phyloP scores from a whole-genome alignment of 2,113 vertebrate species.

The Raja brachyura region DNA sequence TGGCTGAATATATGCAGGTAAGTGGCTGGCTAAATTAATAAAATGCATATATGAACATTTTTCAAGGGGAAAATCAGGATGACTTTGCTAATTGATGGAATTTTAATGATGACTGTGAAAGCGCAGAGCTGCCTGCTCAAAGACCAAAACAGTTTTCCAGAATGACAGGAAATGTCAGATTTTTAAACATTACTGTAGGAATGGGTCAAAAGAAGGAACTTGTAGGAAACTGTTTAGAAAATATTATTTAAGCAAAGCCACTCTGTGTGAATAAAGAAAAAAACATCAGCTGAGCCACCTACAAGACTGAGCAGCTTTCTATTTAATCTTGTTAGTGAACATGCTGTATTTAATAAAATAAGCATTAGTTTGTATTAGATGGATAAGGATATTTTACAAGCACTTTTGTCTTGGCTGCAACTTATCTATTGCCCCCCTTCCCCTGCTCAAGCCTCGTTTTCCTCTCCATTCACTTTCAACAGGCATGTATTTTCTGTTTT shows the following conservation, averaged over 20 bases:
- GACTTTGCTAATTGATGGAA: neutral
- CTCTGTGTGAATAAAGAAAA: too few relatives aligned
- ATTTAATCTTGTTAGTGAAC: neutral
- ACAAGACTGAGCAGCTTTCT: neutral
- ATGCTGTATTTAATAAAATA: neutral
- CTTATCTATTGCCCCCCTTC: neutral
- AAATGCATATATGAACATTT: neutral
- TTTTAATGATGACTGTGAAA: neutral
- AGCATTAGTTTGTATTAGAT: neutral
- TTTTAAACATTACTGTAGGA: neutral
- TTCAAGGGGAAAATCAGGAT: neutral
- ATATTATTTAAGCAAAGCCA: neutral
- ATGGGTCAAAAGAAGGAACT: neutral
- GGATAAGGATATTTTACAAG: neutral
- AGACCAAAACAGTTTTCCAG: neutral
- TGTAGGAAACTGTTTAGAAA: neutral
- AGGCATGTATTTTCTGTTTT: neutral
- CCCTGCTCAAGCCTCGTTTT: too few relatives aligned
- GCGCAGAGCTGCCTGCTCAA: neutral
- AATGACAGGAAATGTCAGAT: neutral
- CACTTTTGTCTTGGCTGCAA: neutral
- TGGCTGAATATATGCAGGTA: constrained; percentile 96
- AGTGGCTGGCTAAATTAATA: constrained; percentile 39
- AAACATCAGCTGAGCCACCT: too few relatives aligned
- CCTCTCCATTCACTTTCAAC: neutral